These are phyloP conservation scores for Psittacula cyanocephala DNA, from an alignment of 2,113 vertebrate genomes.

Conservation along the genomic window DNA sequence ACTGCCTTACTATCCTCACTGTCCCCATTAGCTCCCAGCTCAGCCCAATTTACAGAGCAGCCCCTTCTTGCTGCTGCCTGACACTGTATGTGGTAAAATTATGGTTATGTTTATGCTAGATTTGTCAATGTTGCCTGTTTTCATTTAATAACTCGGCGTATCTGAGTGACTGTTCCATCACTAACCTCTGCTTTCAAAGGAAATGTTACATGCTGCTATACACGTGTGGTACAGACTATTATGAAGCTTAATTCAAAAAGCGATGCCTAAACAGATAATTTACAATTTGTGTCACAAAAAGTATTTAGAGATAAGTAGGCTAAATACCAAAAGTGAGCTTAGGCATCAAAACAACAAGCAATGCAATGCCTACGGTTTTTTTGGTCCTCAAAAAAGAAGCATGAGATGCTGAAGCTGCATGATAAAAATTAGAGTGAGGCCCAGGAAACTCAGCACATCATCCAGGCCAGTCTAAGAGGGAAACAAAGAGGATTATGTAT, in stretches of 20 bases:
- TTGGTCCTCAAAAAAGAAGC: neutral
- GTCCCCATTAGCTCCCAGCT: neutral
- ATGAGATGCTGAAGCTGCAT: neutral
- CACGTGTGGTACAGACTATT: neutral
- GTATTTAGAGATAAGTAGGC: neutral
- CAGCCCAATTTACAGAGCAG: neutral
- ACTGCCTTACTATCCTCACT: neutral
- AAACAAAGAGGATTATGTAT: neutral
- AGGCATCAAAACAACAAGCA: neutral
- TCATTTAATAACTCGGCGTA: neutral
- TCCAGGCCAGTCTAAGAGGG: neutral
- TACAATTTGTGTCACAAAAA: neutral
- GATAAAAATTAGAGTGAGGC: neutral
- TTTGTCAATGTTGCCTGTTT: neutral
- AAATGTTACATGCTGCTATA: neutral
- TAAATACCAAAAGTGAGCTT: neutral
- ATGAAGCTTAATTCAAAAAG: neutral
- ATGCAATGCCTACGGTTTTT: neutral
- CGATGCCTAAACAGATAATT: neutral
- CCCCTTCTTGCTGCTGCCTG: neutral
- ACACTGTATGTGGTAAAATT: neutral
- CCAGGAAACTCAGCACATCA: neutral
- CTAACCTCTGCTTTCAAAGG: neutral
- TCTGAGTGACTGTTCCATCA: neutral
- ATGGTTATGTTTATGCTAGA: neutral